phyloP scores from a whole-genome alignment of 2,113 vertebrate genomes.

The Pyxicephalus adspersus region DNA sequence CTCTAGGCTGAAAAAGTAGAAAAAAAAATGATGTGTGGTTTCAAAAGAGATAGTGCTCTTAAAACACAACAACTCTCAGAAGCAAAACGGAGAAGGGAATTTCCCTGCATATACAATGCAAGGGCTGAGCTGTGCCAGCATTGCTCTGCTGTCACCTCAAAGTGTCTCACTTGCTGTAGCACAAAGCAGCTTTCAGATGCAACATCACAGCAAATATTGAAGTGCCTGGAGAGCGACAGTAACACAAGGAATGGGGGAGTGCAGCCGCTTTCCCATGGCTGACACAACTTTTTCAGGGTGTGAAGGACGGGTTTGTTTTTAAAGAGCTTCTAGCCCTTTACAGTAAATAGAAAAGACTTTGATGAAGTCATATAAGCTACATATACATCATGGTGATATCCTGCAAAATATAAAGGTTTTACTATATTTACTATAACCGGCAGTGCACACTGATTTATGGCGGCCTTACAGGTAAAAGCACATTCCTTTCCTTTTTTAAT shows the following conservation, averaged over 20 bases:
- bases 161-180: constrained; percentile 14
- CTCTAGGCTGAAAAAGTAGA: constrained; percentile 38
- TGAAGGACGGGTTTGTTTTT: too few relatives aligned
- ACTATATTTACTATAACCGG: too few relatives aligned
- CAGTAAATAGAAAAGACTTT: too few relatives aligned
- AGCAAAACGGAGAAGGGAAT: constrained; percentile 35
- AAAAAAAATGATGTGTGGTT: constrained; percentile 35
- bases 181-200: constrained; percentile 31
- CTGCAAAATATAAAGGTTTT: too few relatives aligned
- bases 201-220: constrained; percentile 9
- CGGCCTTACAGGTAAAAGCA: too few relatives aligned
- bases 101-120: constrained; percentile 8
- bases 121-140: constrained; percentile 14
- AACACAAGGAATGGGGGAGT: not conserved
- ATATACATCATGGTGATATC: too few relatives aligned
- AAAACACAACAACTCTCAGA: constrained; percentile 45
- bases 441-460: too few relatives aligned
- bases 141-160: constrained; percentile 25
- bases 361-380: too few relatives aligned
- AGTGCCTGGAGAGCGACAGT: constrained; percentile 13
- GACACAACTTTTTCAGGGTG: not conserved
- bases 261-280: constrained; percentile 20
- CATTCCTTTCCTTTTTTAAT: too few relatives aligned
- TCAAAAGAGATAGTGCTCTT: constrained; percentile 45
- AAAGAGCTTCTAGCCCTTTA: too few relatives aligned